These are phyloP conservation scores for Lepidurus arcticus DNA, from an alignment of 1,140 invertebrate genomes.

Conservation along the genomic window DNA sequence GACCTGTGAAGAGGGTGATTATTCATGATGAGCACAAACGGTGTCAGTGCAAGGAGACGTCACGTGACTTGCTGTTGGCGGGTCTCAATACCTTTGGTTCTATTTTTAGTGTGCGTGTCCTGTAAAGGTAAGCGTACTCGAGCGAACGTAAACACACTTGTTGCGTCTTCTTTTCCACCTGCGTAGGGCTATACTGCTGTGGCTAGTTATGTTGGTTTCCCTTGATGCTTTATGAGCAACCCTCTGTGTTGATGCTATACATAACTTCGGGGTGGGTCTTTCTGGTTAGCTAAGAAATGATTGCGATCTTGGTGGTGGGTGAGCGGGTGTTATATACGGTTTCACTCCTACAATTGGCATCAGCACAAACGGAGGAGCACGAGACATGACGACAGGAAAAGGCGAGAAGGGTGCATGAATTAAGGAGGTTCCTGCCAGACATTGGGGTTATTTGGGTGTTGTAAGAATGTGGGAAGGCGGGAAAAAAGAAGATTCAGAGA, in stretches of 20 bases:
- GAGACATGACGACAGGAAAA: background rate
- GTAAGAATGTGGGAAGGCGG: background rate
- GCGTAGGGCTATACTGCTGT: background rate
- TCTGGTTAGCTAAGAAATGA: too few species aligned
- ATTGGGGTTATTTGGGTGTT: background rate
- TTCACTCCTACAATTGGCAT: background rate
- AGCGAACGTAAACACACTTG: background rate
- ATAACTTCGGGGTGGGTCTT: too few species aligned
- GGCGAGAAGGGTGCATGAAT: slow-evolving; percentile 2
- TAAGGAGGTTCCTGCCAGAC: background rate
- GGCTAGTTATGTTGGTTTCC: background rate
- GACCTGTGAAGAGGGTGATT: background rate
- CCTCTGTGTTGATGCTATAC: background rate
- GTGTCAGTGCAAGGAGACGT: background rate
- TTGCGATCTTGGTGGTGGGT: too few species aligned
- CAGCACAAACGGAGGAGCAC: background rate
- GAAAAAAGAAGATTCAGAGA: background rate
- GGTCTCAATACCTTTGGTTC: background rate
- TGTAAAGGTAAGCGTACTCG: background rate
- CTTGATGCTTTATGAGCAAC: background rate
- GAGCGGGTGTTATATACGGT: background rate
- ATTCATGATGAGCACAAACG: slow-evolving; percentile 10
- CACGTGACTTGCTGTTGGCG: background rate
- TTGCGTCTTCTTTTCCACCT: background rate
- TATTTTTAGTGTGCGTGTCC: background rate